Evolutionary conservation across 2,797 vertebrate species (phyloP).

Genomic region (Hyperoplus lanceolatus): DNA sequence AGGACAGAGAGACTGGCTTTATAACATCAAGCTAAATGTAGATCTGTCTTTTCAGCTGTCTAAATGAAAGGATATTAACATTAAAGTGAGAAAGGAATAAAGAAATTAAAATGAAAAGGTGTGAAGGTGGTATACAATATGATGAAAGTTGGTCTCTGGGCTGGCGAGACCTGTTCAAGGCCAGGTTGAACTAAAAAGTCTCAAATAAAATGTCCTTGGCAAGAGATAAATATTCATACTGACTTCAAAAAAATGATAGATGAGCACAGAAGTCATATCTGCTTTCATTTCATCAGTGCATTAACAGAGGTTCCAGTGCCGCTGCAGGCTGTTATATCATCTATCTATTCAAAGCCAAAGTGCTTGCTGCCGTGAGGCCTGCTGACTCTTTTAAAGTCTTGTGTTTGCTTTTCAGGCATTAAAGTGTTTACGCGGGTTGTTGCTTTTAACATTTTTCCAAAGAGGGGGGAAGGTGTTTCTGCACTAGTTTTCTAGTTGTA

Average conservation of each 20-base stretch:
- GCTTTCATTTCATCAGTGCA: constrained; percentile 41
- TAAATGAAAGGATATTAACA: not conserved
- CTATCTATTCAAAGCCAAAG: constrained; percentile 46
- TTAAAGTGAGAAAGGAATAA: not conserved
- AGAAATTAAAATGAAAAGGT: not conserved
- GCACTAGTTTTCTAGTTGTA: constrained; percentile 60
- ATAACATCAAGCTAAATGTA: not conserved
- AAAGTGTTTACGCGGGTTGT: constrained; percentile 65
- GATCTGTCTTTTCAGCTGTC: not conserved
- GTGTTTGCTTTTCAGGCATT: constrained; percentile 59
- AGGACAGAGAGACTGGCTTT: not conserved
- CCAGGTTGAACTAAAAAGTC: too few species aligned
- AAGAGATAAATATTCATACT: constrained; percentile 7
- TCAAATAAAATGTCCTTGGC: constrained; percentile 9
- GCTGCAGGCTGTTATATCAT: constrained; percentile 61
- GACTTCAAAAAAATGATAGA: constrained; percentile 39
- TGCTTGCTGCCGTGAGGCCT: constrained; percentile 60
- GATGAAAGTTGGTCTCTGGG: not conserved
- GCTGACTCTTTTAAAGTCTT: constrained; percentile 50
- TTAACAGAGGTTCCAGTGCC: constrained; percentile 53
- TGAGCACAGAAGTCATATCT: constrained; percentile 18
- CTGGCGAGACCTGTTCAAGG: not conserved
- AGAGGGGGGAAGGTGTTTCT: constrained; percentile 72
- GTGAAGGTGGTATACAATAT: not conserved
- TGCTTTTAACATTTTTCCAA: constrained; percentile 57